Percentiles rank a stretch among this genome's conserved stretches.
phyloP scores from a whole-genome alignment of 2,797 vertebrate genomes.

The Paedocypris micromegethes region DNA sequence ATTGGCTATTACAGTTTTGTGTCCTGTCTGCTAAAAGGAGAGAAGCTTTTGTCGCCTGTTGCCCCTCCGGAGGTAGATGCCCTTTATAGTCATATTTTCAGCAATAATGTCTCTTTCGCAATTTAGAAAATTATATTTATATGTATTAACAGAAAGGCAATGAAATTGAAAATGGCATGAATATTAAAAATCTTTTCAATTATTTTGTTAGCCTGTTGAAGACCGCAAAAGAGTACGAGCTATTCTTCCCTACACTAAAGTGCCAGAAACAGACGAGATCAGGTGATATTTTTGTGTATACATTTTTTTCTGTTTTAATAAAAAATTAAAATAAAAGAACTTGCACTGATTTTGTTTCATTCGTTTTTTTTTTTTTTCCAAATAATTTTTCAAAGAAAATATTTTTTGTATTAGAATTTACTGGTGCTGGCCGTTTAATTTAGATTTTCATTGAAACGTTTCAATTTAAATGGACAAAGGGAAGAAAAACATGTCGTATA shows the following conservation, averaged over 20 bases:
- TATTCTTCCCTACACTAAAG: slow-evolving; percentile 98
- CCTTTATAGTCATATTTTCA: neutral
- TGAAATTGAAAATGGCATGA: no score
- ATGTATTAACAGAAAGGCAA: neutral
- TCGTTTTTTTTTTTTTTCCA: no score
- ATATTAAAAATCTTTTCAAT: neutral
- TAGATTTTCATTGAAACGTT: no score
- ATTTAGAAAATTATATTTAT: no score
- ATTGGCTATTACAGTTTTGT: slow-evolving; percentile 99
- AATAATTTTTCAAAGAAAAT: no score
- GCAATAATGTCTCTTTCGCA: no score
- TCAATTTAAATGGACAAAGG: no score
- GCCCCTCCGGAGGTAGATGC: slow-evolving; percentile 86
- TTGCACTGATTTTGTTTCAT: neutral
- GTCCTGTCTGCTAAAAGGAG: slow-evolving; percentile 96
- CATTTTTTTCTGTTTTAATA: neutral
- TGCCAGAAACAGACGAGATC: slow-evolving; percentile 99
- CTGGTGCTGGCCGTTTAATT: no score
- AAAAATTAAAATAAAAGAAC: no score
- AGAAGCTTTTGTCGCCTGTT: slow-evolving; percentile 91
- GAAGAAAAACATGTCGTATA: no score
- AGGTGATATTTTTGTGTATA: slow-evolving; percentile 65
- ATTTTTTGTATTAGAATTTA: no score
- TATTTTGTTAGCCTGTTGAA: slow-evolving; percentile 83
- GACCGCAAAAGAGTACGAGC: slow-evolving; percentile 94